phyloP scores from a whole-genome alignment of 2,888 invertebrate genomes.

The Ariolimax columbianus region DNA sequence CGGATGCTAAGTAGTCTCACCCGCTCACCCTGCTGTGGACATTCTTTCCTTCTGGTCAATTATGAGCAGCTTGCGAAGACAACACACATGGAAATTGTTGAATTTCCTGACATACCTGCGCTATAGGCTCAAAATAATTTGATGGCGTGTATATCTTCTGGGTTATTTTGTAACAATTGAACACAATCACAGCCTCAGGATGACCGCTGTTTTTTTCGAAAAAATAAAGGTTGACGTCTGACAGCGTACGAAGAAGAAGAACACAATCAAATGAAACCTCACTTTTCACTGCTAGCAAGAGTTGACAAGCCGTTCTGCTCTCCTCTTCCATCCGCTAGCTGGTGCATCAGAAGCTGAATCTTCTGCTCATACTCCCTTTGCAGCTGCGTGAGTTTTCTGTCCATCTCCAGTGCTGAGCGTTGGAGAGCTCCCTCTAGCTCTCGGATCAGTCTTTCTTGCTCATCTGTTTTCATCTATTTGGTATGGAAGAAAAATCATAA shows the following conservation, averaged over 20 bases:
- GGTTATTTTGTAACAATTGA: too few relatives aligned
- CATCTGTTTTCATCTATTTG: constrained; percentile 74
- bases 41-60: too few relatives aligned
- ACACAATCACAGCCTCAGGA: too few relatives aligned
- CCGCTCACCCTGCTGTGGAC: too few relatives aligned
- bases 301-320: constrained; percentile 29
- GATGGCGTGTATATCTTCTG: too few relatives aligned
- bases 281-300: constrained; percentile 35
- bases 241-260: constrained; percentile 9
- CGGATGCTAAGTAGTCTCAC: too few relatives aligned
- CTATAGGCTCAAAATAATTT: too few relatives aligned
- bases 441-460: constrained; percentile 73
- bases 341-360: constrained; percentile 75
- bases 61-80: too few relatives aligned
- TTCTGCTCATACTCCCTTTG: constrained; percentile 77
- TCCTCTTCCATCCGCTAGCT: constrained; percentile 66
- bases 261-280: not conserved
- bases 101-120: too few relatives aligned
- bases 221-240: too few relatives aligned
- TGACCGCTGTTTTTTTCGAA: too few relatives aligned
- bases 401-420: constrained; percentile 71
- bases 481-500: not conserved
- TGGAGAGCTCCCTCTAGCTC: constrained; percentile 75
- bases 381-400: constrained; percentile 73
- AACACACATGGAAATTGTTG: too few relatives aligned